Evolutionary conservation across 2,797 vertebrate genomes (phyloP).

Genomic region (Cyclopterus lumpus): DNA sequence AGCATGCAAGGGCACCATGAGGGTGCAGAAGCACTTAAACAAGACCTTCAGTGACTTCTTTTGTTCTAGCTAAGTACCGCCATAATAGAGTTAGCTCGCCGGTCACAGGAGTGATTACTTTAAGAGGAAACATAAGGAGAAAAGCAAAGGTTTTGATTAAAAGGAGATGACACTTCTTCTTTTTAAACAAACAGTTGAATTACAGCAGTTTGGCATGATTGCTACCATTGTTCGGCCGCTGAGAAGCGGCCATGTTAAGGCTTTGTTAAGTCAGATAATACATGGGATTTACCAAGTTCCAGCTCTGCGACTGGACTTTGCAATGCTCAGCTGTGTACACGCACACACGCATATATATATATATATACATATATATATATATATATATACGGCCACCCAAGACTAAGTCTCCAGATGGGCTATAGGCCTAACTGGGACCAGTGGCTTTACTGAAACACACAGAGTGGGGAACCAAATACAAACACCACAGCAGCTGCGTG

Average conservation of each 20-base stretch:
- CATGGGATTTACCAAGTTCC: constrained; percentile 42
- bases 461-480: constrained; percentile 49
- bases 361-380: constrained; percentile 7
- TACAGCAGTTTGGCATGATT: constrained; percentile 34
- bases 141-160: constrained; percentile 63
- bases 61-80: constrained; percentile 65
- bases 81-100: constrained; percentile 63
- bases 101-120: constrained; percentile 64
- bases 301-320: constrained; percentile 51
- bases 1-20: constrained; percentile 50
- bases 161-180: constrained; percentile 39
- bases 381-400: constrained; percentile 65
- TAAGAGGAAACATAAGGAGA: constrained; percentile 64
- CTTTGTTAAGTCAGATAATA: constrained; percentile 57
- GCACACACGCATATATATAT: constrained; percentile 35
- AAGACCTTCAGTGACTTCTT: constrained; percentile 68
- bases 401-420: constrained; percentile 71
- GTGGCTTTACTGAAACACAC: constrained; percentile 59
- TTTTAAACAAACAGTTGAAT: constrained; percentile 40
- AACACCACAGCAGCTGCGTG: constrained; percentile 59
- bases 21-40: constrained; percentile 67
- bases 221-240: constrained; percentile 31
- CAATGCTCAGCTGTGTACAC: constrained; percentile 70
- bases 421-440: constrained; percentile 51
- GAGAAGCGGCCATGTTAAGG: constrained; percentile 40